Evolutionary conservation across 2,888 invertebrate genomes (phyloP), one percentile per base, ranked within the genome.

Genomic region (Drosophila paranaensis): DNA sequence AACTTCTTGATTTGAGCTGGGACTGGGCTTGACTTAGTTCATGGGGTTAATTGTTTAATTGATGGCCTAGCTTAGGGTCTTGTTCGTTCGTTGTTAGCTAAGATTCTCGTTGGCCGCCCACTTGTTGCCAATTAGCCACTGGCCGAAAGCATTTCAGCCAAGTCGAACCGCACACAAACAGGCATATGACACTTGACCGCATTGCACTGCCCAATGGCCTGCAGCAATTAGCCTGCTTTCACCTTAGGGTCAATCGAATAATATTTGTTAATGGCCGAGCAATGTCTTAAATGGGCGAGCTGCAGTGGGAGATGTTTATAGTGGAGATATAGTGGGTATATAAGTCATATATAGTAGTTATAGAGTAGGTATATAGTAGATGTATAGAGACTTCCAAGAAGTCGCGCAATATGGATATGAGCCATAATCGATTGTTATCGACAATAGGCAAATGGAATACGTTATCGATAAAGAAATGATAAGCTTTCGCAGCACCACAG

Each of bases 11-110:
- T 50, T n/a, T n/a, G 40, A 4, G 3, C 9, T n/a, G 40, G 16
- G 16, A 5, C 20, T 27, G n/a, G 46, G 46, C 46, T 30, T 30
- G 57, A 16, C 70, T 14, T 37, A 25, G 53, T 8, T 27, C 61
- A 79, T 42, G 65, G 54, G 45, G 71, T 71, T 75, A 75, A 77
- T 77, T 75, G 76, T 79, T 79, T 60, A 62, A 75, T 70, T 79
- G 70, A 79, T 66, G 71, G 48, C 55, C 56, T 62, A 81, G 62
- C 79, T 68, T 79, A 64, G 43, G 43, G 14, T 48, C 48, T 10
- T n/a, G 48, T 33, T 48, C 48, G 30, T 16, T 48, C 11, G 11
- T 11, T 48, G 30, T 25, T 16, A 16, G 57, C 61, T 33, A 57
- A 55, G 73, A 53, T 40, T 30, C 10, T 4, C 27, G 46, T n/a